Base-by-base conservation (phyloP, 2,888 invertebrate species). In the Lamproptera curius region DNA sequence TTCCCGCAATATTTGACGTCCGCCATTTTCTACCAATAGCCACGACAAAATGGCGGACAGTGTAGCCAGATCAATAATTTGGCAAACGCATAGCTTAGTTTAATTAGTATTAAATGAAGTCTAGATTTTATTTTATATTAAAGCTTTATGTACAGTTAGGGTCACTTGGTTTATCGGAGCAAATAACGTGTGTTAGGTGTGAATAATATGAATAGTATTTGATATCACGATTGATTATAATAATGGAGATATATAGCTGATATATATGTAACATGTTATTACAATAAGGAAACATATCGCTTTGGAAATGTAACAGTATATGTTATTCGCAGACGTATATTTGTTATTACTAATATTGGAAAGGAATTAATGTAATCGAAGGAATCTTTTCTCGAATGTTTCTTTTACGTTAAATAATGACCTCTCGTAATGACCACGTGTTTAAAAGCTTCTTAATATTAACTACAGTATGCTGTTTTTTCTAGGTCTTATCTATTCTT, bases 261-360 rank as follows among this genome's bases (percentile, higher is more conserved):
- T 78, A 57, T 60, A 64, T 78, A 73, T 70, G 68, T 70, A 68
- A 76, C 71, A 78, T 71, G 73, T 73, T 76, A 83, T 79, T 84
- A 86, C 85, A 85, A 86, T 85, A 85, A 84, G 64, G 61, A 84
- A 76, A 86, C 86, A 85, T 86, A 86, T 86, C 86, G 86, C 86
- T 86, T 84, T 77, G 73, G 76, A 78, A 75, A 58, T 68, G 65
- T 65, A 62, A 67, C 67, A 57, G 65, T 65, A 58, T 56, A 58
- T 65, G 61, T 53, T 52, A 42, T 67, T 67, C 63, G 68, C 67
- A 65, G 64, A 63, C 67, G 50, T 54, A 51, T 68, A 54, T 67
- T 67, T 65, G 68, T 70, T 72, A 73, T 75, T 75, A 76, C 67
- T 71, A 17, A 28, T 33, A 39, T 17, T 39, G 39, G 39, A 34